Evolutionary conservation across 2,113 vertebrate genomes (phyloP).

Genomic region (Pagrus major): DNA sequence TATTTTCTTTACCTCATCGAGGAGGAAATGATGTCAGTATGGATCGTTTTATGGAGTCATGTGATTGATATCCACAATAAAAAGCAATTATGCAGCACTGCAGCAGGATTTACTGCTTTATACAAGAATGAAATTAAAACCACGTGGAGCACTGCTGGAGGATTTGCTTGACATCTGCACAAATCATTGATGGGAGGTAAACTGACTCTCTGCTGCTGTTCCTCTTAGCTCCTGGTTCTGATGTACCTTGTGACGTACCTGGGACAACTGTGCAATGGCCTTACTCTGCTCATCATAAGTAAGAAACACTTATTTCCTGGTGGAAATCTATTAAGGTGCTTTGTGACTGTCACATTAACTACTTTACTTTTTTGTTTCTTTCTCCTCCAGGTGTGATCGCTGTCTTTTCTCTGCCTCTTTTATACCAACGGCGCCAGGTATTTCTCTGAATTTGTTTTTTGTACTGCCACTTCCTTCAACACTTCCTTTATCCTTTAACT

Average conservation of each 20-base stretch:
- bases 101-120: conserved; percentile 16
- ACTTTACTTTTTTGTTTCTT: not conserved
- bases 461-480: not conserved
- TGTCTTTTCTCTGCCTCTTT: conserved; percentile 91
- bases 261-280: conserved; percentile 90
- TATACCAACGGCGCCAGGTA: conserved; percentile 91
- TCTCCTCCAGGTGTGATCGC: conserved; percentile 87
- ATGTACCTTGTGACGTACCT: conserved; percentile 92
- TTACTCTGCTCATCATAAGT: conserved; percentile 92
- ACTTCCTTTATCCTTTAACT: no score
- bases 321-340: not conserved
- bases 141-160: not conserved
- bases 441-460: not conserved
- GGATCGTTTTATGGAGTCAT: conserved; percentile 2
- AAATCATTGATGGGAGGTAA: not conserved
- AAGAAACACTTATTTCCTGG: conserved; percentile 50
- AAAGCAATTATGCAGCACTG: not conserved
- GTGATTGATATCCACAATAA: not conserved
- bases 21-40: not conserved
- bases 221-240: conserved; percentile 86
- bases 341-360: not conserved
- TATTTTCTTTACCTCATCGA: not conserved
- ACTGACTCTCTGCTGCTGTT: conserved; percentile 32
- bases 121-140: not conserved
- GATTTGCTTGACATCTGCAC: not conserved